Percentiles rank a stretch among this genome's conserved stretches.
These are phyloP conservation scores for Phataginus tetradactyla DNA, from an alignment of 2,797 vertebrate genomes.

Conservation along the genomic window DNA sequence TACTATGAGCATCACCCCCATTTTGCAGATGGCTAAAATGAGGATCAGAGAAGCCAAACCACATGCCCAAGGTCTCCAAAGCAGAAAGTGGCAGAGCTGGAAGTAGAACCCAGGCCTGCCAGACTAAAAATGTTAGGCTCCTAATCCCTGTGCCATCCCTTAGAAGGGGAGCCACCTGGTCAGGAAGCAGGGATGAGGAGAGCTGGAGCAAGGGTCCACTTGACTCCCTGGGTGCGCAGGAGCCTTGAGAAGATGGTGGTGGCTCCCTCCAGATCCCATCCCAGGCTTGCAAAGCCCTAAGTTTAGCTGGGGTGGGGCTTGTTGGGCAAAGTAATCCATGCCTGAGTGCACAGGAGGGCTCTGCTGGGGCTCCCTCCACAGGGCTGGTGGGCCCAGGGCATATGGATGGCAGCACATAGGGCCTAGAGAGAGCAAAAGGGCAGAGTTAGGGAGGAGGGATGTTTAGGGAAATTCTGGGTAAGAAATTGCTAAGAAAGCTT, in stretches of 20 bases:
- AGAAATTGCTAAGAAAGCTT: background rate
- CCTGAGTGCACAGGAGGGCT: background rate
- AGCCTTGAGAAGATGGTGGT: background rate
- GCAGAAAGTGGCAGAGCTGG: background rate
- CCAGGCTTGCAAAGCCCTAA: background rate
- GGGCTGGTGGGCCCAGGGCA: background rate
- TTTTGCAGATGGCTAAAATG: background rate
- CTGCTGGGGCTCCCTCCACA: background rate
- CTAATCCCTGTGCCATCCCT: background rate
- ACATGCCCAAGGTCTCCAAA: background rate
- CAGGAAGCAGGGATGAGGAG: background rate
- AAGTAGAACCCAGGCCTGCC: background rate
- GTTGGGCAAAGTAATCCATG: background rate
- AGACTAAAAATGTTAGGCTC: background rate
- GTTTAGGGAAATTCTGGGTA: background rate
- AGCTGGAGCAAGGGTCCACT: background rate
- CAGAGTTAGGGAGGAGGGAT: background rate
- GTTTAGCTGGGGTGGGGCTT: background rate
- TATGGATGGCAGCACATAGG: background rate
- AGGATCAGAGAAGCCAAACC: background rate
- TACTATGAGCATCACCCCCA: background rate
- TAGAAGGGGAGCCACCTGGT: background rate
- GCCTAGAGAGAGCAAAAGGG: background rate
- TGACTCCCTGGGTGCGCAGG: background rate
- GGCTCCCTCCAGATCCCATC: background rate